phyloP scores from a whole-genome alignment of 2,797 vertebrate genomes.

The Malacoraja senta region DNA sequence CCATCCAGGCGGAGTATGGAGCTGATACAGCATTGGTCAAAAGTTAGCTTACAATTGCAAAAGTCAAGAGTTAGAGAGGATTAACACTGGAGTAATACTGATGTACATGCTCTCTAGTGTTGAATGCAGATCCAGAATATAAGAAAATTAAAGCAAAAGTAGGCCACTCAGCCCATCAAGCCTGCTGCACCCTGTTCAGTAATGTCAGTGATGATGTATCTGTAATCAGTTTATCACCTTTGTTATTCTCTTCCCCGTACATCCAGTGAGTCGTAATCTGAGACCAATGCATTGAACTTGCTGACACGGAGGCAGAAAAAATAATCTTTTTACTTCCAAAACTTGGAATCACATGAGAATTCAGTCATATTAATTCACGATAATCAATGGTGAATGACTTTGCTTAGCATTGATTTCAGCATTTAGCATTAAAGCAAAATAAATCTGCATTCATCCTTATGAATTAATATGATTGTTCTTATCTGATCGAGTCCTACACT shows the following conservation, averaged over 20 bases:
- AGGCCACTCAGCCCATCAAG: too few species aligned
- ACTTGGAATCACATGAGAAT: background rate
- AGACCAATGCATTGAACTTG: background rate
- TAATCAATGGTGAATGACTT: background rate
- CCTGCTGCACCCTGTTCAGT: background rate
- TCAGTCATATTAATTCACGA: background rate
- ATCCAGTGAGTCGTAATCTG: background rate
- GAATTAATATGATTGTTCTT: background rate
- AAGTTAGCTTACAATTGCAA: background rate
- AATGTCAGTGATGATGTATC: background rate
- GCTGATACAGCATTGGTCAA: background rate
- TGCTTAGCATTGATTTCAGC: background rate
- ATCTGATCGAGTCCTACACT: background rate
- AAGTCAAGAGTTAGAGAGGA: background rate
- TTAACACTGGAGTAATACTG: background rate
- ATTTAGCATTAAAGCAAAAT: background rate
- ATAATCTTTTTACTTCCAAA: background rate
- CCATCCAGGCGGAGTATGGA: background rate
- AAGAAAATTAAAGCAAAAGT: too few species aligned
- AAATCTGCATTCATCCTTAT: background rate
- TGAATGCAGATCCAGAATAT: background rate
- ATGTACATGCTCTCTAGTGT: background rate
- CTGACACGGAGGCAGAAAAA: background rate
- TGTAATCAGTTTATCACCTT: background rate
- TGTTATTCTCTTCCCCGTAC: background rate